Evolutionary conservation across 2,113 vertebrate genomes (phyloP).

Genomic region (Mormoops blainvillei): DNA sequence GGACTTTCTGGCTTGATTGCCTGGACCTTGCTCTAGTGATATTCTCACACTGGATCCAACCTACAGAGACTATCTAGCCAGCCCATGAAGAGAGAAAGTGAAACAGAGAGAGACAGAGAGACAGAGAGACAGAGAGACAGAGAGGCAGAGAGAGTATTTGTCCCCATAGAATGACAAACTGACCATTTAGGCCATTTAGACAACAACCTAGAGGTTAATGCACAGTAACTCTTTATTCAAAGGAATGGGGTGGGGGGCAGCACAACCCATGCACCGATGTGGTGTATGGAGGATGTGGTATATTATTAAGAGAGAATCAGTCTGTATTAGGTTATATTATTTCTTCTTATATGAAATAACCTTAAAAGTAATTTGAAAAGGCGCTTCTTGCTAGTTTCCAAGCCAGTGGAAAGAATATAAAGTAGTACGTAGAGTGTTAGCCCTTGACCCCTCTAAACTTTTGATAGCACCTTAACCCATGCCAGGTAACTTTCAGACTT

Average conservation of each 20-base stretch:
- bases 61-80: background rate
- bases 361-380: background rate
- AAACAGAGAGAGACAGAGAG: background rate
- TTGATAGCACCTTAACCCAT: background rate
- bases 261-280: background rate
- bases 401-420: background rate
- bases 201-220: background rate
- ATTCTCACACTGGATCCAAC: background rate
- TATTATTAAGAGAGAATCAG: background rate
- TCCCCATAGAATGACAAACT: background rate
- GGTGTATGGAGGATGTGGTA: background rate
- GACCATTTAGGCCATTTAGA: too few species aligned
- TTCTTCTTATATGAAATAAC: background rate
- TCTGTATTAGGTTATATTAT: background rate
- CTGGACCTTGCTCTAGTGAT: background rate
- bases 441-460: background rate
- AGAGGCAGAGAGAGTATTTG: background rate
- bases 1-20: background rate
- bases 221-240: background rate
- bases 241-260: background rate
- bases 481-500: background rate
- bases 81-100: background rate
- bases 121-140: background rate
- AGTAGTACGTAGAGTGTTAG: accelerated
- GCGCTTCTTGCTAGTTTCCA: background rate